phyloP scores from a whole-genome alignment of 92 coral and sea anemone species.

The Desmophyllum pertusum region DNA sequence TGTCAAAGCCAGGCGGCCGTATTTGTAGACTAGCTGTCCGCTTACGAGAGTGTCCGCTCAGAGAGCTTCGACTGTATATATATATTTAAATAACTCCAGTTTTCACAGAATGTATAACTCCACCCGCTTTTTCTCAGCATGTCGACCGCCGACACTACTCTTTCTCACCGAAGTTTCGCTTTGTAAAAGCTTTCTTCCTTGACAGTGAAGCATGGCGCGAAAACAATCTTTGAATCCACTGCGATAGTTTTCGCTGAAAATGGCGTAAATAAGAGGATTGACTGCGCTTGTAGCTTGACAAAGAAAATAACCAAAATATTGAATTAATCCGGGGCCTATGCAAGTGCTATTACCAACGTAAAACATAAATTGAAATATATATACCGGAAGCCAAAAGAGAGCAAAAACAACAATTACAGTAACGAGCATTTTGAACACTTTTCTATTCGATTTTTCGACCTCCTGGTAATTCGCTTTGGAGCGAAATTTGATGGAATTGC shows the following conservation, averaged over 20 bases:
- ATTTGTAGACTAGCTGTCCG: no score
- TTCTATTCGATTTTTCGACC: constrained; percentile 47
- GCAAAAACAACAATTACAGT: constrained; percentile 60
- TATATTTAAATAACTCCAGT: neutral
- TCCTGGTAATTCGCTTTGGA: constrained; percentile 2
- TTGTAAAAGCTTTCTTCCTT: neutral
- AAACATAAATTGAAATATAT: constrained; percentile 34
- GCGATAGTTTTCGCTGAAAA: constrained; percentile 62
- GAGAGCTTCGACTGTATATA: no score
- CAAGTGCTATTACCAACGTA: constrained; percentile 8
- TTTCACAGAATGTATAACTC: constrained; percentile 2
- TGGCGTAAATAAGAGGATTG: constrained; percentile 61
- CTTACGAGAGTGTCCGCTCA: no score
- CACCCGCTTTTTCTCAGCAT: neutral
- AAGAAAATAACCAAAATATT: constrained; percentile 35
- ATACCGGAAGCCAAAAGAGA: constrained; percentile 65
- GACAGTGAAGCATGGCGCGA: constrained; percentile 5
- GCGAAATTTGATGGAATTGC: constrained; percentile 30
- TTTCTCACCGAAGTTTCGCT: neutral
- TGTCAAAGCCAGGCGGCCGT: no score
- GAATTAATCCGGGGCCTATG: neutral
- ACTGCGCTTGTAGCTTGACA: constrained; percentile 62
- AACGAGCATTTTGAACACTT: constrained; percentile 60
- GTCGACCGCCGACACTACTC: neutral
- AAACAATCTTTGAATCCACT: constrained; percentile 36